Evolutionary conservation across 2,888 invertebrate species (phyloP).

Genomic region (Ditula angustiorana): DNA sequence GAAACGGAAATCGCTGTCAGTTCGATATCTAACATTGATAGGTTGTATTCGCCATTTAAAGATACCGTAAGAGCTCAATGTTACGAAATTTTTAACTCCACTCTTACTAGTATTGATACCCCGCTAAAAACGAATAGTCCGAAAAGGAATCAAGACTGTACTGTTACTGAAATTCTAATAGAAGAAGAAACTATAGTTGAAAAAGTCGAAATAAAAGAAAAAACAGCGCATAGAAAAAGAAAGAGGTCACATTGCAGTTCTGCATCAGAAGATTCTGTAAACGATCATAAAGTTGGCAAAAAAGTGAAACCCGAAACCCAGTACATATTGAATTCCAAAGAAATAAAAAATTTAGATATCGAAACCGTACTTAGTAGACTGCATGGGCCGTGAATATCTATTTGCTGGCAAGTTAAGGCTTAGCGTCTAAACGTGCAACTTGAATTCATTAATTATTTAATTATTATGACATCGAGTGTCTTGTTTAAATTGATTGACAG

Average conservation of each 20-base stretch:
- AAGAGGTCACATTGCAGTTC: constrained; percentile 62
- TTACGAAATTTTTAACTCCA: constrained; percentile 78
- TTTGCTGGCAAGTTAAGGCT: neutral
- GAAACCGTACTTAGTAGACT: constrained; percentile 77
- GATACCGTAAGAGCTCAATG: constrained; percentile 63
- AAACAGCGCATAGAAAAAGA: constrained; percentile 63
- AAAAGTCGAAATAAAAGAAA: constrained; percentile 47
- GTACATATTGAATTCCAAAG: constrained; percentile 67
- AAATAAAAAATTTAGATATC: constrained; percentile 78
- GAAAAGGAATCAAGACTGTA: constrained; percentile 50
- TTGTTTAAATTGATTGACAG: neutral
- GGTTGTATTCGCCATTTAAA: constrained; percentile 74
- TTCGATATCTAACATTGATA: constrained; percentile 68
- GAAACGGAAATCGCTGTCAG: constrained; percentile 73
- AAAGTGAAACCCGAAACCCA: constrained; percentile 67
- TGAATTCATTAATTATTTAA: neutral
- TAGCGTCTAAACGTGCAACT: neutral
- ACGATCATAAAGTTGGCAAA: constrained; percentile 53
- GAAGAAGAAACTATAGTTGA: constrained; percentile 62
- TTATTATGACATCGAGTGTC: neutral
- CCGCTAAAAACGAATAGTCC: constrained; percentile 67
- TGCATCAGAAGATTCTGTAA: constrained; percentile 59
- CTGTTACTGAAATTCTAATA: constrained; percentile 65
- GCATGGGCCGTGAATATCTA: constrained; percentile 67
- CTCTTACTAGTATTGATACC: constrained; percentile 77